phyloP scores from a whole-genome alignment of 2,797 vertebrate genomes.

The Streptopelia turtur region DNA sequence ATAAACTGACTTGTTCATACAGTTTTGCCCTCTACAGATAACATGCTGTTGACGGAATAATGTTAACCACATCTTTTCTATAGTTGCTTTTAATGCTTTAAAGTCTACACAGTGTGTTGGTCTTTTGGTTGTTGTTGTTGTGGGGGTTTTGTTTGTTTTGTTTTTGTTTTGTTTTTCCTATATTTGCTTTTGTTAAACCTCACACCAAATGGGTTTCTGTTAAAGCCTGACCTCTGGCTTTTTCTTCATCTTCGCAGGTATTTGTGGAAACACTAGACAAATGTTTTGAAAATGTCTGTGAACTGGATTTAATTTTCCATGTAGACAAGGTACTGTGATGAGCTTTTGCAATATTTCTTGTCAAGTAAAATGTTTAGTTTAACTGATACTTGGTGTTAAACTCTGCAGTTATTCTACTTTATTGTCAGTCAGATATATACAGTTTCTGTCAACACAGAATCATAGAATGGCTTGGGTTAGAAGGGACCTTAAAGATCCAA shows the following conservation, averaged over 20 bases:
- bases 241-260: conserved; percentile 80
- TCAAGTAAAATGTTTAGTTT: conserved; percentile 6
- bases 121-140: no score
- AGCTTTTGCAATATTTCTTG: conserved; percentile 5
- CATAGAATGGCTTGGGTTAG: no score
- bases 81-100: not conserved
- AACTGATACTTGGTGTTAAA: not conserved
- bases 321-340: conserved; percentile 91
- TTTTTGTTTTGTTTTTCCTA: not conserved
- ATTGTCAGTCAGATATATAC: not conserved
- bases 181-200: conserved; percentile 11
- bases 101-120: not conserved
- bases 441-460: not conserved
- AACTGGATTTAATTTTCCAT: conserved; percentile 98
- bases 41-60: not conserved
- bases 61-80: not conserved
- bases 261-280: conserved; percentile 99
- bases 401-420: not conserved
- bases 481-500: no score
- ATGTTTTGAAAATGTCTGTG: conserved; percentile 99
- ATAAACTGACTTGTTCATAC: not conserved
- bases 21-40: not conserved
- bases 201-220: not conserved
- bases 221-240: conserved; percentile 17
- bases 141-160: no score